Base-by-base conservation (phyloP, 1,140 invertebrate genomes). In the Caenorhabditis brenneri region DNA sequence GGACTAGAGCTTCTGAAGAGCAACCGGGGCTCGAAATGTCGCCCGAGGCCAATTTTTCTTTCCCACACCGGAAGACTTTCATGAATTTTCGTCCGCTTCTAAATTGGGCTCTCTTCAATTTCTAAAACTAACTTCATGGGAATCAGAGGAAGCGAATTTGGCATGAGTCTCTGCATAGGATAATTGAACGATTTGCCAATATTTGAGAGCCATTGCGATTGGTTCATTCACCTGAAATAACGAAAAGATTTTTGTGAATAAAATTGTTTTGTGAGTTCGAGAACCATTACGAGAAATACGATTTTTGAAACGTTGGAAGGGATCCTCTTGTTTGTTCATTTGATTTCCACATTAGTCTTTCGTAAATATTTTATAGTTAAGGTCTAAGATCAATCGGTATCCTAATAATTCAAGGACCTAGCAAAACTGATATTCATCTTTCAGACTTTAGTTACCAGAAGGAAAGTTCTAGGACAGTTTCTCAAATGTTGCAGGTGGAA, bases 141-240 rank as follows among this genome's bases (percentile, higher is more conserved):
- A 92, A 97, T 98, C 3, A 95, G 96, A 91, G 96, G 94, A 95
- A 0, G 96, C 96, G 92, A 98, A 97, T 94, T 97, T 97, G 1
- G 97, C 97, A 92, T 99, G 96, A 19, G 96, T 99, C 91, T 99
- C 97, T 2, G 96, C 97, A 91, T 98, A 99, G 2, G 96, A 97
- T 29, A 99, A 92, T 94, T 97, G 96, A 0, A 95, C 95, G 79
- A 99, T 93, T 89, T 96, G 95, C 96, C 96, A 98, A 91, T 96
- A 96, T 89, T 96, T 96, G 48, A 96, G 95, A 5, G 97, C 96
- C 93, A 98, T 98, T 16, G 96, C 96, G 86, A 99, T 97, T 55
- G 82, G 82, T 31, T 83, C 82, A 48, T 83, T 83, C 33, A 82
- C 81, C 81, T 82, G 69, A 82, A 82, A n/a, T n/a, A 46, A 19